Percentiles rank a stretch among this genome's conserved stretches.
Evolutionary conservation across 2,888 invertebrate species (phyloP).

Genomic region (Aphodius granarius): DNA sequence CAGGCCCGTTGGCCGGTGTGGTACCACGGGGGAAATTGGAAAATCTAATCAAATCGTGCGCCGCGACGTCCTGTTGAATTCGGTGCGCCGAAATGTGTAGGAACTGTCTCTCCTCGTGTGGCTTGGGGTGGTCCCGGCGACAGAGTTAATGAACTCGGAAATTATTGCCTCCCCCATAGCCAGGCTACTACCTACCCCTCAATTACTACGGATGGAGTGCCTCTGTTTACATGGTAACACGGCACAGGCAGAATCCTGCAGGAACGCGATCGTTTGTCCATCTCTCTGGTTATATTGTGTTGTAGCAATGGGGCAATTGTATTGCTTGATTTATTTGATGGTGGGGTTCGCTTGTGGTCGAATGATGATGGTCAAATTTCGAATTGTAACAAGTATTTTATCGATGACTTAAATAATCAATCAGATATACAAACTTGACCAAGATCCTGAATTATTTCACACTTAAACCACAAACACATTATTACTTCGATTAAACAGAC

Average conservation of each 20-base stretch:
- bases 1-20: not conserved
- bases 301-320: not conserved
- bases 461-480: too few species aligned
- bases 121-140: constrained; percentile 2
- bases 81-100: not conserved
- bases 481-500: too few species aligned
- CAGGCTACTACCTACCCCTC: constrained; percentile 8
- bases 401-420: too few species aligned
- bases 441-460: too few species aligned
- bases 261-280: not conserved
- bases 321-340: not conserved
- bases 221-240: constrained; percentile 13
- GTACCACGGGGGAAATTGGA: constrained; percentile 15
- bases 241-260: not conserved
- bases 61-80: not conserved
- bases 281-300: not conserved
- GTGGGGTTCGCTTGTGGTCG: not conserved
- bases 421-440: too few species aligned
- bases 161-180: constrained; percentile 14
- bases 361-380: not conserved
- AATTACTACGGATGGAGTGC: constrained; percentile 8
- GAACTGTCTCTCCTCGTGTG: constrained; percentile 4
- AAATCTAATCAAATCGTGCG: constrained; percentile 9
- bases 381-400: too few species aligned
- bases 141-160: constrained; percentile 15